A percentile compares a stretch with the other conserved stretches of the same genome.
Conservation (phyloP, 2,888 invertebrate species). For the Drosophila rellima region DNA sequence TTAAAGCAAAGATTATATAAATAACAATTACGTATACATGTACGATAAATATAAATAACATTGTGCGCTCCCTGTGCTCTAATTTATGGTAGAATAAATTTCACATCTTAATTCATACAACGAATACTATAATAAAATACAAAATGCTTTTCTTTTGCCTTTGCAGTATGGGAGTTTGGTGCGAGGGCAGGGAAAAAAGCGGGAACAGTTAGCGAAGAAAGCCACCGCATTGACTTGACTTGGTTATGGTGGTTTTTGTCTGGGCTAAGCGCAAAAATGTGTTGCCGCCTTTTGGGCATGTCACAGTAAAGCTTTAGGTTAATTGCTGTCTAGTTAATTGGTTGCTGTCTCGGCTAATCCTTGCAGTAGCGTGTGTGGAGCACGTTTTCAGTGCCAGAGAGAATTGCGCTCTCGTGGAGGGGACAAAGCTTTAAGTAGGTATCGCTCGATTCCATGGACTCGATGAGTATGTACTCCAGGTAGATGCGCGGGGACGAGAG, state of each 20-base stretch:
- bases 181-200: conserved; percentile 12
- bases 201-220: conserved; percentile 40
- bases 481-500: conserved; percentile 91
- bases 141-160: conserved; percentile 37
- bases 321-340: conserved; percentile 2
- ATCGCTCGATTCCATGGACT: conserved; percentile 90
- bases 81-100: conserved; percentile 22
- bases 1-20: conserved; percentile 26
- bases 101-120: conserved; percentile 38
- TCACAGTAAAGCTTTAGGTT: conserved; percentile 40
- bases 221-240: neutral
- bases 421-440: conserved; percentile 88
- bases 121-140: conserved; percentile 72
- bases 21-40: conserved; percentile 40
- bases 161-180: conserved; percentile 13
- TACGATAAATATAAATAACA: conserved; percentile 32
- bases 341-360: conserved; percentile 39
- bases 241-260: neutral
- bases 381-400: conserved; percentile 87
- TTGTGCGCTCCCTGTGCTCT: conserved; percentile 26
- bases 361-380: conserved; percentile 80
- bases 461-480: conserved; percentile 90
- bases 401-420: conserved; percentile 87
- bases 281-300: conserved; percentile 36
- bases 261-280: conserved; percentile 12